Percentiles rank a stretch among this genome's conserved stretches.
phyloP scores from a whole-genome alignment of 2,888 invertebrate species.

The Cybosia mesomella region DNA sequence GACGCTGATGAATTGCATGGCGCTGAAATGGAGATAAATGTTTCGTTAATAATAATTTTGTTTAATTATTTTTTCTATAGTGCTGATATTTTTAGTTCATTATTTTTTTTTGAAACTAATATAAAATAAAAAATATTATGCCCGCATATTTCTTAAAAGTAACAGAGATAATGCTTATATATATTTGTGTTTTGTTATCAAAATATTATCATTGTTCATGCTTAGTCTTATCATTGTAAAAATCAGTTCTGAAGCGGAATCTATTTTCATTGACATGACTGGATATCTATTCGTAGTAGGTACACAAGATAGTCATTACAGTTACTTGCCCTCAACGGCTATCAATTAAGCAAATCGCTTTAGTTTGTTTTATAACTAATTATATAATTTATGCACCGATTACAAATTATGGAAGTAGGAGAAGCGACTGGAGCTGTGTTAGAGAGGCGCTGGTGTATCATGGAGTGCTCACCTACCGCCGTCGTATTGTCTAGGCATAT shows the following conservation, averaged over 20 bases:
- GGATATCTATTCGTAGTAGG: not conserved
- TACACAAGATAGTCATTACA: not conserved
- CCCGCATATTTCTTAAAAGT: not conserved
- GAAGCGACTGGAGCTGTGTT: too few species aligned
- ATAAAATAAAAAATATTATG: not conserved
- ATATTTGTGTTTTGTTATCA: not conserved
- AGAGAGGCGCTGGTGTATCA: too few species aligned
- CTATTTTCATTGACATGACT: not conserved
- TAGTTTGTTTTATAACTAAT: not conserved
- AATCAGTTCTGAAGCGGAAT: not conserved
- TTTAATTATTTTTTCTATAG: not conserved
- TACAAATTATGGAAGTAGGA: too few species aligned
- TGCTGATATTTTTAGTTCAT: not conserved
- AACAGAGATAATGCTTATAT: not conserved
- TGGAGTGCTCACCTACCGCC: too few species aligned
- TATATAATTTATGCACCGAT: too few species aligned
- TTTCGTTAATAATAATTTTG: not conserved
- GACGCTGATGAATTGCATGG: slow-evolving; percentile 54
- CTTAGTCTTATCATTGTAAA: not conserved
- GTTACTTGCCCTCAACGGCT: not conserved
- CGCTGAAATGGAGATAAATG: slow-evolving; percentile 26
- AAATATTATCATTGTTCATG: not conserved
- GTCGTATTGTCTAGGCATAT: too few species aligned
- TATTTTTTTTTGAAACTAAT: not conserved
- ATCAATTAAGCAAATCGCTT: not conserved